These are phyloP conservation scores for Gallinago jamesoni DNA, from an alignment of 2,113 vertebrate species.

Conservation along the genomic window DNA sequence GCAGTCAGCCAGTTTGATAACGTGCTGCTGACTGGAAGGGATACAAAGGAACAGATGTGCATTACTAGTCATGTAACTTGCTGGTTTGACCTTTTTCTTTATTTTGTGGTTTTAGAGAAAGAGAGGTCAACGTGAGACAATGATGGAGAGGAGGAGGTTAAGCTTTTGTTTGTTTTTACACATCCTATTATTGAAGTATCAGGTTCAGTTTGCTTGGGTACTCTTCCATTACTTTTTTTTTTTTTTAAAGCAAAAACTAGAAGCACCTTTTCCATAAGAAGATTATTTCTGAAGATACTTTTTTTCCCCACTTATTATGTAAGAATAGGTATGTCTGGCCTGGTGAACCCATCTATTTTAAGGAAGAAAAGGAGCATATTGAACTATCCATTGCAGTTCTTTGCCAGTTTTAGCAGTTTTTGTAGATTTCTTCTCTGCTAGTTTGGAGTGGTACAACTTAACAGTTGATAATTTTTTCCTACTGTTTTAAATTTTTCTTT, in stretches of 20 bases:
- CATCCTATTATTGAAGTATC: not conserved
- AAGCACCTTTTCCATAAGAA: not conserved
- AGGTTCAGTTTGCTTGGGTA: not conserved
- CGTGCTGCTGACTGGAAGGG: not conserved
- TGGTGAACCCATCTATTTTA: not conserved
- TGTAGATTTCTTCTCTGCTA: not conserved
- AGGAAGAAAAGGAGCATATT: not conserved
- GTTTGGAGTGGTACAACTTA: not conserved
- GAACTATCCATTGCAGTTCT: not conserved
- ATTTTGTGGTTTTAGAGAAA: not conserved
- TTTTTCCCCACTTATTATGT: accelerated
- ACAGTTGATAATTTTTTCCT: not conserved
- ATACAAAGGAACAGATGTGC: not conserved
- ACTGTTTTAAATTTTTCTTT: not conserved
- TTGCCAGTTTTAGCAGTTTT: not conserved
- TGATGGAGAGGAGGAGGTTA: not conserved
- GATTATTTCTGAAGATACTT: not conserved
- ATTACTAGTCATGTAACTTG: not conserved
- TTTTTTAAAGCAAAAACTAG: not conserved
- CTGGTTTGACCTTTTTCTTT: not conserved
- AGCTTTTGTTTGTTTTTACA: not conserved
- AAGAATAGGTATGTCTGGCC: not conserved
- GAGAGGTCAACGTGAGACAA: not conserved
- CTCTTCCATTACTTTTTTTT: not conserved
- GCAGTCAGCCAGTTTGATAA: not conserved